Evolutionary conservation across 2,888 invertebrate genomes (phyloP), one percentile per base, ranked within the genome.

Genomic region (Harpalus rufipes): DNA sequence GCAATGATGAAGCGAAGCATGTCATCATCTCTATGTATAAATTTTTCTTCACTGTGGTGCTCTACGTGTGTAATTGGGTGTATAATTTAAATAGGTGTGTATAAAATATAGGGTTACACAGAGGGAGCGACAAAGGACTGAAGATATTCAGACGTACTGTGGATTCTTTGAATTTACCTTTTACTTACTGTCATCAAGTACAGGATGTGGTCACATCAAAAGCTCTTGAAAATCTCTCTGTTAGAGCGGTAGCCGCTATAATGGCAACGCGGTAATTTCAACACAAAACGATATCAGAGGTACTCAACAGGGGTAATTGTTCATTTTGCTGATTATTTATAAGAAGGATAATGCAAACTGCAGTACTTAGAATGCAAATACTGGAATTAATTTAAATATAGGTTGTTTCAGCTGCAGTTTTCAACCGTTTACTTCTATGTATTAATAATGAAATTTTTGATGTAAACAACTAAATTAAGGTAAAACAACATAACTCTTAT

Each of bases 141-240:
- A 10, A 74, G 72, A 74, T 44, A 41, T 74, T 41, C 72, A 74
- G 44, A 18, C 18, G 44, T 44, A 44, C 68, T 5, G 68, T 32
- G 56, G 59, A 74, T 76, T 83, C 83, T 83, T 83, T 83, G 83
- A 83, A 83, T 83, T 61, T 44, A 83, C 83, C 44, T 83, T 83
- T 76, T 59, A 74, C 63, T 74, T 83, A 44, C 59, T 39, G 58
- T 32, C 51, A 32, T 74, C 56, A 59, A 72, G 25, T 61, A 83
- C 83, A 59, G 83, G 76, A 83, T 61, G 83, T 83, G 83, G 83
- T 83, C 83, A 83, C 74, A 83, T 83, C 83, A 83, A 83, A 82
- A 76, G 83, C 58, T 59, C 59, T 58, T 83, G 44, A 76, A 83
- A 83, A 72, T 39, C 44, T 74, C 63, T 74, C 39, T 61, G 83